A percentile compares a stretch with the other conserved stretches of the same genome.
These are phyloP conservation scores for Ferrisia virgata DNA, from an alignment of 2,888 invertebrate genomes.

Conservation along the genomic window DNA sequence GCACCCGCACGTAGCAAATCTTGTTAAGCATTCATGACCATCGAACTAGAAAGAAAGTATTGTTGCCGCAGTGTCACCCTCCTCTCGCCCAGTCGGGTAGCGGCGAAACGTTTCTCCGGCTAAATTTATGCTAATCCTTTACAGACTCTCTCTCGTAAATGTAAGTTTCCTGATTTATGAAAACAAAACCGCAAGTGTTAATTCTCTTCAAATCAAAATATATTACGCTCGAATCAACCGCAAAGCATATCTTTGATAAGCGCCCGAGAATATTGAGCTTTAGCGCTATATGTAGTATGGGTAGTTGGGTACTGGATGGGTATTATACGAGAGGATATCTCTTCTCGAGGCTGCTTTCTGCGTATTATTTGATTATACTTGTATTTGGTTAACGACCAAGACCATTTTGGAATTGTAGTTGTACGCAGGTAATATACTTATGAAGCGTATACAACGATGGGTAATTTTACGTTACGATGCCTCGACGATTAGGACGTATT, in stretches of 20 bases:
- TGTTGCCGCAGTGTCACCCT: neutral
- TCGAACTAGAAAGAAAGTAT: constrained; percentile 17
- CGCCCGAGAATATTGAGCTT: neutral
- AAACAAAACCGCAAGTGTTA: constrained; percentile 6
- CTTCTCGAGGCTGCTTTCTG: too few species aligned
- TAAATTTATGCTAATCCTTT: constrained; percentile 22
- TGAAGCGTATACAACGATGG: too few species aligned
- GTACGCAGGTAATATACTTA: too few species aligned
- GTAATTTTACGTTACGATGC: too few species aligned
- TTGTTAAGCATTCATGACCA: constrained; percentile 29
- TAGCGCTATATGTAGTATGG: neutral
- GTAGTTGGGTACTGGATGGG: too few species aligned
- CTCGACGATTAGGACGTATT: too few species aligned
- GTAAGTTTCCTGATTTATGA: neutral
- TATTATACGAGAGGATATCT: too few species aligned
- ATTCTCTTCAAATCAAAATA: constrained; percentile 10
- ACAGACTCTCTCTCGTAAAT: neutral
- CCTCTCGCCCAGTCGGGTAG: neutral
- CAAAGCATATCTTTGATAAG: neutral
- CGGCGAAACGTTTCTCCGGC: neutral
- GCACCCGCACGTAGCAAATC: neutral
- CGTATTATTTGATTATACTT: too few species aligned
- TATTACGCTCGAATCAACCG: constrained; percentile 17
- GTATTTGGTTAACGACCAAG: too few species aligned
- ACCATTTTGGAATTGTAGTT: too few species aligned